A percentile compares a stretch with the other conserved stretches of the same genome.
Conservation (phyloP, 2,113 vertebrate species). For the Nannobrachium achirus region DNA sequence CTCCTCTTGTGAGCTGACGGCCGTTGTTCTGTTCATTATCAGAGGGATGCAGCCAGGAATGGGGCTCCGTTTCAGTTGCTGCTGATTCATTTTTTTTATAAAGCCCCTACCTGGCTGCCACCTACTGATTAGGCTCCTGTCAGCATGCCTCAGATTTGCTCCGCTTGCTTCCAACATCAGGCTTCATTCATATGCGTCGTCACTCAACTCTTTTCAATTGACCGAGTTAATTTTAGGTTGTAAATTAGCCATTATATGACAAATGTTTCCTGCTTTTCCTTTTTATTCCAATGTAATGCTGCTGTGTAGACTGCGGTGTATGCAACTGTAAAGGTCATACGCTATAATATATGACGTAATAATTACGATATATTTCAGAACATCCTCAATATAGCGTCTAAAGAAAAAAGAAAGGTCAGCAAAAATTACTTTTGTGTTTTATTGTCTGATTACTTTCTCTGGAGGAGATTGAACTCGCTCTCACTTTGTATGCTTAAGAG, state of each 20-base stretch:
- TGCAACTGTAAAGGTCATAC: neutral
- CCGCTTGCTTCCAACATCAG: constrained; percentile 17
- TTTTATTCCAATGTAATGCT: neutral
- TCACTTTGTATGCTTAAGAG: constrained; percentile 23
- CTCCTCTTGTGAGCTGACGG: constrained; percentile 67
- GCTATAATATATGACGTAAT: neutral
- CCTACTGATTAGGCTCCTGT: constrained; percentile 63
- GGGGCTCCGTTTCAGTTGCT: constrained; percentile 67
- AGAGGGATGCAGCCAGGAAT: constrained; percentile 47
- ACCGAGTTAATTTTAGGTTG: too few relatives aligned
- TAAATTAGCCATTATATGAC: constrained; percentile 8
- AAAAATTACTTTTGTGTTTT: constrained; percentile 1
- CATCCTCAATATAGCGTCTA: neutral
- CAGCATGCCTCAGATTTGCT: constrained; percentile 42
- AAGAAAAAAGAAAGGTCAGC: constrained; percentile 2
- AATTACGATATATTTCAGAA: neutral
- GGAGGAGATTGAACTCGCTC: constrained; percentile 12
- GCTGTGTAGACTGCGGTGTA: neutral
- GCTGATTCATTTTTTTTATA: constrained; percentile 64
- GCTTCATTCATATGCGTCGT: too few relatives aligned
- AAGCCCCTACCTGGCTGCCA: constrained; percentile 6
- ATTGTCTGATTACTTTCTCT: constrained; percentile 19
- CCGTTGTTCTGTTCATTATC: constrained; percentile 73
- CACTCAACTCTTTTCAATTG: too few relatives aligned
- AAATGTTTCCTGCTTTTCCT: neutral